Conservation (phyloP, 1,140 invertebrate genomes). For the Aplysia californica region DNA sequence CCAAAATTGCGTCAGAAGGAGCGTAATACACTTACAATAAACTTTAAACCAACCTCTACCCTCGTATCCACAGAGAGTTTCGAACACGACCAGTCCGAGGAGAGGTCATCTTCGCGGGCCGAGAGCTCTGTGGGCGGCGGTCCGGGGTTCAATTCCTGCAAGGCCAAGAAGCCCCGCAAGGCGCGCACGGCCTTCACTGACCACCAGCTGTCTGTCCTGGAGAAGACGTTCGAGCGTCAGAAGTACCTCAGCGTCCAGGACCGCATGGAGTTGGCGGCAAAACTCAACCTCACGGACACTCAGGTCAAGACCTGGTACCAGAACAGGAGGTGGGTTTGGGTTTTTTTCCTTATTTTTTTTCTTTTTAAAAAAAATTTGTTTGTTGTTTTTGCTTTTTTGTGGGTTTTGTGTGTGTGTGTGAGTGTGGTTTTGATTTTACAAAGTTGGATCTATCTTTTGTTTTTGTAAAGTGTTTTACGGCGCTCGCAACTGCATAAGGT, state of each 20-base stretch:
- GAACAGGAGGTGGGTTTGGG: constrained; percentile 83
- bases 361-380: background rate
- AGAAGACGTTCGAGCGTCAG: constrained; percentile 97
- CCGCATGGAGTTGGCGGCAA: constrained; percentile 96
- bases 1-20: too few species aligned
- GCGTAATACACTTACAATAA: too few species aligned
- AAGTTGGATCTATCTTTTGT: too few species aligned
- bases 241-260: constrained; percentile 99
- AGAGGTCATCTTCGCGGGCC: too few species aligned
- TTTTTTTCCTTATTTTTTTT: too few species aligned
- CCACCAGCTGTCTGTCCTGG: constrained; percentile 93
- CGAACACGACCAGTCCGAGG: too few species aligned
- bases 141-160: constrained; percentile 17
- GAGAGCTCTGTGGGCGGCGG: background rate
- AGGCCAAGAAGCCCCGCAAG: constrained; percentile 92
- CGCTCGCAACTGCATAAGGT: too few species aligned
- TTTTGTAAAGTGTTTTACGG: too few species aligned
- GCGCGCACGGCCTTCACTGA: constrained; percentile 98
- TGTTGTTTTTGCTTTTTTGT: background rate
- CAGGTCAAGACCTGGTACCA: constrained; percentile 99
- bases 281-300: constrained; percentile 94
- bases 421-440: too few species aligned
- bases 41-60: too few species aligned
- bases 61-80: too few species aligned
- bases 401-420: background rate